Evolutionary conservation across 2,888 invertebrate genomes (phyloP), one percentile per base, ranked within the genome.

Genomic region (Eupithecia inturbata): DNA sequence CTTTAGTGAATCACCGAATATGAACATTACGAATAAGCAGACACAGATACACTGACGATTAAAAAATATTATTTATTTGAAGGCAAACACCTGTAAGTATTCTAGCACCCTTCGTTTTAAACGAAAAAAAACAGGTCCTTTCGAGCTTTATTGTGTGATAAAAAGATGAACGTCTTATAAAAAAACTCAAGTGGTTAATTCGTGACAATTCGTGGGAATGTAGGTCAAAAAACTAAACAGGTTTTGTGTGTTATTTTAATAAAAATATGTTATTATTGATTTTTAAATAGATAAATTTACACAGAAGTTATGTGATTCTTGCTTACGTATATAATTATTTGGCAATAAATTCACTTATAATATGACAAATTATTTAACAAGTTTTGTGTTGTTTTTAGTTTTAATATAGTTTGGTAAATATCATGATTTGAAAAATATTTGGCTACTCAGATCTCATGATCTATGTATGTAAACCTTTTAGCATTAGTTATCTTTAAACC

Each of bases 81-180:
- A 74, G 9, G 41, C 6, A 45, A 36, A 3, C 77, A 79, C 78
- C 78, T 78, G 78, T 74, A 60, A 53, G n/a, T 66, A 53, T n/a
- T 39, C 2, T 33, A 4, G 0, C 53, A 75, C 67, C 75, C 75
- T 63, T 72, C 33, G 26, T 28, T 70, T 41, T 28, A 75, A 33
- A 62, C n/a, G 49, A 14, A 60, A 62, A n/a, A 31, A 16, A 74
- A 75, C 79, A 77, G 77, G 78, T 79, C 72, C 36, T 49, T 49
- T 57, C 19, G 60, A 57, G 63, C 22, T 63, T 36, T 12, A 70
- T 71, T 66, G 69, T 71, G 53, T 41, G 28, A 68, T 60, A 71
- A 71, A 71, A 71, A 31, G 67, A 68, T 60, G 36, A 16, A 64
- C 64, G 45, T 71, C 76, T 73, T 69, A 63, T 57, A 70, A 39